Evolutionary conservation across 2,888 invertebrate genomes (phyloP).

Genomic region (Torymus texanus): DNA sequence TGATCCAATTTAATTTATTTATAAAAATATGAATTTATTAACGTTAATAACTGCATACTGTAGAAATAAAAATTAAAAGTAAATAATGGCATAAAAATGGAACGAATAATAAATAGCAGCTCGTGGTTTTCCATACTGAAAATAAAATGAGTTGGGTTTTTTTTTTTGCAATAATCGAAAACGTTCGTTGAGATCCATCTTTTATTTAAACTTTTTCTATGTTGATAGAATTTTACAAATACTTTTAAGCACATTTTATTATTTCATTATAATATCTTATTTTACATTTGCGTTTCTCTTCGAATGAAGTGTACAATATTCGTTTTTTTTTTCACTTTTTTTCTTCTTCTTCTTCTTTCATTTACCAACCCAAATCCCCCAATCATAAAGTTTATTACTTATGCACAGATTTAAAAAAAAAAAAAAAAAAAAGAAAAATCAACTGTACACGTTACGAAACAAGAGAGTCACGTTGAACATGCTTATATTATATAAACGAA

Average conservation of each 20-base stretch:
- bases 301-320: too few relatives aligned
- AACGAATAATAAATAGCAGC: too few relatives aligned
- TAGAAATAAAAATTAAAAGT: too few relatives aligned
- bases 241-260: slow-evolving; percentile 55
- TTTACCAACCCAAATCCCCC: background rate
- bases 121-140: too few relatives aligned
- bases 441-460: slow-evolving; percentile 45
- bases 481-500: too few relatives aligned
- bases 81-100: too few relatives aligned
- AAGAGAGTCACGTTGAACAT: slow-evolving; percentile 25
- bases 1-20: too few relatives aligned
- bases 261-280: slow-evolving; percentile 50
- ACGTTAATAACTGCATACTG: too few relatives aligned
- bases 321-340: background rate
- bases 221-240: slow-evolving; percentile 56
- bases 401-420: slow-evolving; percentile 6
- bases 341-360: background rate
- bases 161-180: slow-evolving; percentile 11
- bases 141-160: background rate
- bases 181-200: slow-evolving; percentile 41
- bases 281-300: slow-evolving; percentile 44
- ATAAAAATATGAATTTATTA: too few relatives aligned
- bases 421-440: slow-evolving; percentile 4
- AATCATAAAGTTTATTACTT: background rate
- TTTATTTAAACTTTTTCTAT: slow-evolving; percentile 55